A percentile compares a stretch with the other conserved stretches of the same genome.
Evolutionary conservation across 64 coral and sea anemone species (phyloP).

Genomic region (Montipora efflorescens): DNA sequence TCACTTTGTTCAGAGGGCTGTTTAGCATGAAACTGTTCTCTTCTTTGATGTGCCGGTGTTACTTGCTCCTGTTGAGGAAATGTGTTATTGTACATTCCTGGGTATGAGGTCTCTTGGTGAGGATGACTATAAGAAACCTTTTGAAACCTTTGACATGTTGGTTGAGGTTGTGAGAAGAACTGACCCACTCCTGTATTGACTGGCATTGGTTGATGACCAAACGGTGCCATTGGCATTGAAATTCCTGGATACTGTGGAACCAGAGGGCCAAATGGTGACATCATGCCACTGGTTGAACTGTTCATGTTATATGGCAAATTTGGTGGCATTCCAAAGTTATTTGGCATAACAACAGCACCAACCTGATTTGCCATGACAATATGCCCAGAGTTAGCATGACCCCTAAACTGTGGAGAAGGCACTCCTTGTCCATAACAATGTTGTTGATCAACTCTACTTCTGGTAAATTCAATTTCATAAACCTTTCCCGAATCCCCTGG

Average conservation of each 20-base stretch:
- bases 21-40: background rate
- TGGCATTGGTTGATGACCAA: background rate
- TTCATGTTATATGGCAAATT: slow-evolving; percentile 24
- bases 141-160: background rate
- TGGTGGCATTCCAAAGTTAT: background rate
- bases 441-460: background rate
- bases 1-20: slow-evolving; percentile 24
- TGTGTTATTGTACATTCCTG: background rate
- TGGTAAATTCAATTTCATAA: slow-evolving; percentile 28
- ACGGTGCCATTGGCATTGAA: background rate
- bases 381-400: background rate
- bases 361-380: background rate
- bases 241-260: background rate
- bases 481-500: background rate
- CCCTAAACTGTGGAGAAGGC: background rate
- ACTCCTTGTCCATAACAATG: too few species aligned
- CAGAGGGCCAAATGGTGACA: background rate
- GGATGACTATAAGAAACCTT: background rate
- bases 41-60: background rate
- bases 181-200: background rate
- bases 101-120: background rate
- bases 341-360: slow-evolving; percentile 23
- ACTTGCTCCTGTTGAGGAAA: background rate
- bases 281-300: background rate
- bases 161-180: background rate